phyloP scores from a whole-genome alignment of 2,797 vertebrate species.

The Aplochiton taeniatus region DNA sequence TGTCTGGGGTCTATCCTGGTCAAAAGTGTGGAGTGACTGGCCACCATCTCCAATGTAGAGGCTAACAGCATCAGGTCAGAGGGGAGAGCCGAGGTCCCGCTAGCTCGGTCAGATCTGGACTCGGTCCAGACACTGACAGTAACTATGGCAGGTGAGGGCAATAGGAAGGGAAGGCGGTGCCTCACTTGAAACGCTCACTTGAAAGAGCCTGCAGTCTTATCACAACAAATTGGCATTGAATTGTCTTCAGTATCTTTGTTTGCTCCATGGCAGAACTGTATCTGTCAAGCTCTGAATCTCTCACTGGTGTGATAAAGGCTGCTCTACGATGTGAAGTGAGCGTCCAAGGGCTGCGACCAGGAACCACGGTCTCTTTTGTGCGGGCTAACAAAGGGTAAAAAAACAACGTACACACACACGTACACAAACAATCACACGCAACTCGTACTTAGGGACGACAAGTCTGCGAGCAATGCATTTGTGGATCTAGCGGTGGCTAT shows the following conservation, averaged over 20 bases:
- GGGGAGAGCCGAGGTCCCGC: slow-evolving; percentile 21
- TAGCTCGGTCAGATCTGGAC: slow-evolving; percentile 32
- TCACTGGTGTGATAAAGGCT: slow-evolving; percentile 27
- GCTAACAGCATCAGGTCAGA: slow-evolving; percentile 35
- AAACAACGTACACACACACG: background rate
- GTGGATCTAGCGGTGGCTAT: background rate
- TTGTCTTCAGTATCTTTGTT: slow-evolving; percentile 32
- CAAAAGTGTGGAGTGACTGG: slow-evolving; percentile 22
- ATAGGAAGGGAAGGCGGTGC: slow-evolving; percentile 2
- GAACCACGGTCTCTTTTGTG: slow-evolving; percentile 19
- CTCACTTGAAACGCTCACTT: slow-evolving; percentile 33
- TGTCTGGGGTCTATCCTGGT: slow-evolving; percentile 13
- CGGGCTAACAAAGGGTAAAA: slow-evolving; percentile 17
- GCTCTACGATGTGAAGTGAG: slow-evolving; percentile 26
- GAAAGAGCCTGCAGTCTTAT: slow-evolving; percentile 31
- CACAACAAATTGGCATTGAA: slow-evolving; percentile 25
- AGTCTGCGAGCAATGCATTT: background rate
- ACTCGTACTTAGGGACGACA: slow-evolving; percentile 17
- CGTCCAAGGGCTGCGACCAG: slow-evolving; percentile 29
- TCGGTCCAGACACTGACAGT: slow-evolving; percentile 28
- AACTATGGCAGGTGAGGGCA: slow-evolving; percentile 30
- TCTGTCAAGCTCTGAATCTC: slow-evolving; percentile 37
- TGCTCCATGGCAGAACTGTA: slow-evolving; percentile 13
- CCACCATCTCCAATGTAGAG: slow-evolving; percentile 8
- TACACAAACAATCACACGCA: slow-evolving; percentile 14